Conservation (phyloP, 2,113 vertebrate genomes). For the Tyto alba region DNA sequence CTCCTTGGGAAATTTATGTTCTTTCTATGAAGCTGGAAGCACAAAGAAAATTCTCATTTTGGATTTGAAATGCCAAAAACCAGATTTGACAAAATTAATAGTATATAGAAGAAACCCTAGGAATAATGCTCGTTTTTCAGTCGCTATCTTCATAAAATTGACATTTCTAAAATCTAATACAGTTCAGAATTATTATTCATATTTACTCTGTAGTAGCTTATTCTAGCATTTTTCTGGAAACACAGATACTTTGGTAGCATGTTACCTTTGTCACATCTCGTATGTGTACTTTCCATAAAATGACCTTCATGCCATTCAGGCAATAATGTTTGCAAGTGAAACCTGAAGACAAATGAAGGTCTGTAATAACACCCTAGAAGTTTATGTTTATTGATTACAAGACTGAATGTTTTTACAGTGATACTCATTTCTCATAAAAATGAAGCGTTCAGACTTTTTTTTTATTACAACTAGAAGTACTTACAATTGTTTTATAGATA, state of each 20-base stretch:
- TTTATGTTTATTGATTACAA: slow-evolving; percentile 49
- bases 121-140: not conserved
- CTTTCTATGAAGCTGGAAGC: not conserved
- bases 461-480: not conserved
- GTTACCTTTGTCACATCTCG: slow-evolving; percentile 13
- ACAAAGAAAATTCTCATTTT: not conserved
- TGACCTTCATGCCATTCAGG: slow-evolving; percentile 26
- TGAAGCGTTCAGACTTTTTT: not conserved
- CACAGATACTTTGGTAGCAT: not conserved
- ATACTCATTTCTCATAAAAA: slow-evolving; percentile 35
- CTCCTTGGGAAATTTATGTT: not conserved
- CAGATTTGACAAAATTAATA: not conserved
- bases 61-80: not conserved
- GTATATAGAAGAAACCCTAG: not conserved
- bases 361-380: slow-evolving; percentile 25
- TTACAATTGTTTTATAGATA: slow-evolving; percentile 53
- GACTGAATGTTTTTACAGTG: not conserved
- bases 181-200: not conserved
- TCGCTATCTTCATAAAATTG: not conserved
- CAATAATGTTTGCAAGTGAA: slow-evolving; percentile 37
- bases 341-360: slow-evolving; percentile 41
- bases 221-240: not conserved
- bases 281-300: slow-evolving; percentile 8
- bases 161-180: not conserved
- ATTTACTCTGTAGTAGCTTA: not conserved